Conservation (phyloP, 2,888 invertebrate species). For the Tachina grossa region DNA sequence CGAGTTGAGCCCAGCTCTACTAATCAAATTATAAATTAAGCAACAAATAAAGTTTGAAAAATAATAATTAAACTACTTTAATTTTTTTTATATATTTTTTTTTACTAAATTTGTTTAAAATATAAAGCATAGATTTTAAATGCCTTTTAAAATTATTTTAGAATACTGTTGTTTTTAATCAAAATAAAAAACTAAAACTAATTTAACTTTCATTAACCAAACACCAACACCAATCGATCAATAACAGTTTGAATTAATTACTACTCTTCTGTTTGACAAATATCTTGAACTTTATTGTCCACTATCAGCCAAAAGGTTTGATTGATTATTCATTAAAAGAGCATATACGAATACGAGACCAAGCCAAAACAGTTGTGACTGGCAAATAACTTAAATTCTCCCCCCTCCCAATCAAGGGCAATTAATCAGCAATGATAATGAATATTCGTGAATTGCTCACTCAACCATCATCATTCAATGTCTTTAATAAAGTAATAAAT, state of each 20-base stretch:
- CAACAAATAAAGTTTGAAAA: too few relatives aligned
- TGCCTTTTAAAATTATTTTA: neutral
- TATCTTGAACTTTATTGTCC: slow-evolving; percentile 41
- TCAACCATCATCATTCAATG: slow-evolving; percentile 49
- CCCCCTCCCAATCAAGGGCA: neutral
- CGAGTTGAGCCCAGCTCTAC: too few relatives aligned
- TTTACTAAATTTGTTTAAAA: too few relatives aligned
- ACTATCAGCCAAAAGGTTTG: slow-evolving; percentile 53
- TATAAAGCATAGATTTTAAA: too few relatives aligned
- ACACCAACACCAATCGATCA: slow-evolving; percentile 16
- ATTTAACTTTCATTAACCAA: slow-evolving; percentile 19
- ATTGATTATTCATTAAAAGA: slow-evolving; percentile 58
- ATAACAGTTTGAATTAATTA: slow-evolving; percentile 39
- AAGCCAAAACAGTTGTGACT: neutral
- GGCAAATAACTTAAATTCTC: slow-evolving; percentile 5
- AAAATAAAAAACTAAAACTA: slow-evolving; percentile 44
- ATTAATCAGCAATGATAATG: slow-evolving; percentile 63
- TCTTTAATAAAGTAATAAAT: slow-evolving; percentile 33
- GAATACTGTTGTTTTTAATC: slow-evolving; percentile 39
- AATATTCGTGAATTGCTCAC: slow-evolving; percentile 39
- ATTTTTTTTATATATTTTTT: too few relatives aligned
- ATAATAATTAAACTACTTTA: too few relatives aligned
- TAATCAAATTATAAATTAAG: too few relatives aligned
- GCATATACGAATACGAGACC: slow-evolving; percentile 6
- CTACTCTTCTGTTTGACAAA: slow-evolving; percentile 13